Evolutionary conservation across 1,140 invertebrate species (phyloP).

Genomic region (Latrodectus geometricus): DNA sequence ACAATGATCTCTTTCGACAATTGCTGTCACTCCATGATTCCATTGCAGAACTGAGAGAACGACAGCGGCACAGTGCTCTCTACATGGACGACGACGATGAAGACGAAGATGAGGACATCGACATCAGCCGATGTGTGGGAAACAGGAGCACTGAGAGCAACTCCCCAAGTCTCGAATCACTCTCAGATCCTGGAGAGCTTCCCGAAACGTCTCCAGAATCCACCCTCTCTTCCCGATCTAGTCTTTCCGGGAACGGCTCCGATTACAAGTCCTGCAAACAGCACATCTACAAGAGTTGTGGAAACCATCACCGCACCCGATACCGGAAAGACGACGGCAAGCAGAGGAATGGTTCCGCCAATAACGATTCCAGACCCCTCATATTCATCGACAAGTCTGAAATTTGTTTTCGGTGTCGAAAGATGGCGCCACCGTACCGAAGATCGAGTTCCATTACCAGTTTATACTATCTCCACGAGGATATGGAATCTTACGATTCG

Average conservation of each 20-base stretch:
- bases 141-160: slow-evolving; percentile 5
- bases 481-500: slow-evolving; percentile 62
- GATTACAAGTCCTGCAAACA: slow-evolving; percentile 3
- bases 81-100: slow-evolving; percentile 35
- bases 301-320: slow-evolving; percentile 15
- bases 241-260: slow-evolving; percentile 34
- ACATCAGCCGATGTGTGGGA: not conserved
- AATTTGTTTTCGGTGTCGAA: slow-evolving; percentile 58
- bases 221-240: slow-evolving; percentile 60
- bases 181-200: slow-evolving; percentile 46
- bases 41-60: slow-evolving; percentile 64
- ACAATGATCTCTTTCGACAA: slow-evolving; percentile 67
- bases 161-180: slow-evolving; percentile 57
- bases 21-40: slow-evolving; percentile 65
- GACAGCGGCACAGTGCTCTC: slow-evolving; percentile 29
- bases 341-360: not conserved
- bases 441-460: slow-evolving; percentile 45
- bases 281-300: slow-evolving; percentile 5
- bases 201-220: slow-evolving; percentile 53
- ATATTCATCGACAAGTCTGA: slow-evolving; percentile 55
- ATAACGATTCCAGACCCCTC: slow-evolving; percentile 24
- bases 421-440: slow-evolving; percentile 50
- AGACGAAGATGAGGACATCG: slow-evolving; percentile 13
- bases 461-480: slow-evolving; percentile 54
- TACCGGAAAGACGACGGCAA: slow-evolving; percentile 8